Percentiles rank a stretch among this genome's conserved stretches.
Conservation (phyloP, 35 echinoderm and acorn worm species). For the Holothuria glaberrima region DNA sequence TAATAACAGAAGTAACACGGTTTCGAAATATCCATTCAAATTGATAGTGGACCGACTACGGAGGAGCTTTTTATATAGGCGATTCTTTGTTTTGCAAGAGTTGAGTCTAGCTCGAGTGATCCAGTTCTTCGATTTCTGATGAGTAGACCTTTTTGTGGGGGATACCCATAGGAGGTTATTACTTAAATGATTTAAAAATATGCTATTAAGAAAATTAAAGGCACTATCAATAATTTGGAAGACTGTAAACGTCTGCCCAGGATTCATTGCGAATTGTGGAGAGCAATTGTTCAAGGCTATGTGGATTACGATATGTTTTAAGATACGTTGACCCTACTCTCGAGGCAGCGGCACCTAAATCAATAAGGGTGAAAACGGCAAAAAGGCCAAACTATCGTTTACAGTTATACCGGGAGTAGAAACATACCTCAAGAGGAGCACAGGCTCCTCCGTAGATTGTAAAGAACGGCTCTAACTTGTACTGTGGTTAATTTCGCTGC, state of each 20-base stretch:
- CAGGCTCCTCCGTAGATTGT: too few relatives aligned
- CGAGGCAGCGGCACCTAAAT: not conserved
- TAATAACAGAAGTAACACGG: conserved; percentile 2
- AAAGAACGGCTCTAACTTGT: too few relatives aligned
- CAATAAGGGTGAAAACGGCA: not conserved
- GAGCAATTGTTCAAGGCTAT: not conserved
- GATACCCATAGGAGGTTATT: not conserved
- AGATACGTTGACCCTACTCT: not conserved
- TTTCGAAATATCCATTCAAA: conserved; percentile 2
- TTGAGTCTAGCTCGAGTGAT: conserved; percentile 5
- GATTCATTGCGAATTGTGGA: not conserved
- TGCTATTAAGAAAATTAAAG: not conserved
- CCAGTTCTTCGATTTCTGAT: not conserved
- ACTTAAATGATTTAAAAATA: conserved; percentile 6
- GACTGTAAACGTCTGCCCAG: not conserved
- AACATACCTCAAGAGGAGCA: too few relatives aligned
- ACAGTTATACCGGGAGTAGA: not conserved
- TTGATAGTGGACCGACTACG: not conserved
- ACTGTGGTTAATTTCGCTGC: too few relatives aligned
- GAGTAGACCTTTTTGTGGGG: not conserved
- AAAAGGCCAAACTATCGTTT: not conserved
- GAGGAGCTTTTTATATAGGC: not conserved
- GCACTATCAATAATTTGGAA: not conserved
- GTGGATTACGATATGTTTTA: not conserved
- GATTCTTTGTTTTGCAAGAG: conserved; percentile 13